These are phyloP conservation scores for Argentina silus DNA, from an alignment of 2,797 vertebrate species.

Conservation along the genomic window DNA sequence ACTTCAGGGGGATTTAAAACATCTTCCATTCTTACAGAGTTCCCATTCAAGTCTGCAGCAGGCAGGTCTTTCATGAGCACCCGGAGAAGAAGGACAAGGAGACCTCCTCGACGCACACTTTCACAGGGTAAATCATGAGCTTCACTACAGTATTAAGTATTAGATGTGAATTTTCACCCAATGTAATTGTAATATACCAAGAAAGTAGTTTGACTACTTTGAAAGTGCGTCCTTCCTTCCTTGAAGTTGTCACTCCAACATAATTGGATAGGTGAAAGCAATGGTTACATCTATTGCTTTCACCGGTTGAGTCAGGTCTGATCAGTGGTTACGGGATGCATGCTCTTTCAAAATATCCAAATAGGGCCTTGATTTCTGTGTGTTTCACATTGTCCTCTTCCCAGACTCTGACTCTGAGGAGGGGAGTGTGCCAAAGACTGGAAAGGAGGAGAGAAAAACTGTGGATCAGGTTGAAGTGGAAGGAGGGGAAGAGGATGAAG, in stretches of 20 bases:
- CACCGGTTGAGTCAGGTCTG: too few species aligned
- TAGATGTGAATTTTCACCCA: background rate
- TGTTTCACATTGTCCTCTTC: slow-evolving; percentile 9
- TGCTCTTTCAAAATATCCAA: background rate
- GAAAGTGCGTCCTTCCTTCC: too few species aligned
- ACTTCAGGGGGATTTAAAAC: background rate
- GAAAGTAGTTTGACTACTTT: too few species aligned
- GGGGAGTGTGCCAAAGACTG: slow-evolving; percentile 48
- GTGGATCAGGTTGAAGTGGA: slow-evolving; percentile 20
- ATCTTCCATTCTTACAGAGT: slow-evolving; percentile 60
- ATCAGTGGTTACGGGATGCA: too few species aligned
- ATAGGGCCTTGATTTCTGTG: background rate
- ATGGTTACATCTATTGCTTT: too few species aligned
- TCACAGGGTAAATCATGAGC: slow-evolving; percentile 63
- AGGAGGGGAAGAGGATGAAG: slow-evolving; percentile 19
- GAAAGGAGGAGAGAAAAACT: slow-evolving; percentile 29
- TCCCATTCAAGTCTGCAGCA: slow-evolving; percentile 52
- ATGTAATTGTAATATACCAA: too few species aligned
- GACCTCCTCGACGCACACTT: slow-evolving; percentile 60
- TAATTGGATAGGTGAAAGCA: too few species aligned
- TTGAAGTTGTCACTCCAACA: too few species aligned
- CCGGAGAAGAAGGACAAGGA: slow-evolving; percentile 76
- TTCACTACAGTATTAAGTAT: too few species aligned
- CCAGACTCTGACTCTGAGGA: slow-evolving; percentile 70
- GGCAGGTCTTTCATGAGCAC: slow-evolving; percentile 71